phyloP scores from a whole-genome alignment of 92 coral and sea anemone genomes.

The Umimayanthus chanpuru region DNA sequence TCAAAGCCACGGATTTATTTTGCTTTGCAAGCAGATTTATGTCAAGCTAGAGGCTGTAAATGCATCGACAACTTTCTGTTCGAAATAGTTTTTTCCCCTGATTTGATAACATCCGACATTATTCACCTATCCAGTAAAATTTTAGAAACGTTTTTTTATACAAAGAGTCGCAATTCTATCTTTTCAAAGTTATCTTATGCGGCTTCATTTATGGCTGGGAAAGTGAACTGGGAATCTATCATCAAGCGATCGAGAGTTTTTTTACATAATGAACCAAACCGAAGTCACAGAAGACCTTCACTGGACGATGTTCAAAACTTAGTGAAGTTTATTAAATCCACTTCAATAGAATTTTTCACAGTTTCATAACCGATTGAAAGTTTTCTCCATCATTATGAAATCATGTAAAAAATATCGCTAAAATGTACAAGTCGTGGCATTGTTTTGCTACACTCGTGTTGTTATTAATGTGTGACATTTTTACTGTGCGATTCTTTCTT shows the following conservation, averaged over 20 bases:
- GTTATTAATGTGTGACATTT: not conserved
- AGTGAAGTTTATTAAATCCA: not conserved
- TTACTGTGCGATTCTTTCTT: not conserved
- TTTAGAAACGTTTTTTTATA: not conserved
- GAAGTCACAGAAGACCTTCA: not conserved
- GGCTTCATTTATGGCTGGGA: not conserved
- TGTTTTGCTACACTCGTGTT: not conserved
- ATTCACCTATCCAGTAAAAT: not conserved
- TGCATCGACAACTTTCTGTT: not conserved
- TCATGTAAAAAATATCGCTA: not conserved
- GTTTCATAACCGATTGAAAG: not conserved
- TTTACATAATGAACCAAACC: not conserved
- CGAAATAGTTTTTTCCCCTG: not conserved
- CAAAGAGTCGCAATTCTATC: constrained; percentile 1
- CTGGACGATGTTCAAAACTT: not conserved
- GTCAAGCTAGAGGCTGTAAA: not conserved
- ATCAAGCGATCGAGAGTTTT: not conserved
- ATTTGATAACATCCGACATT: not conserved
- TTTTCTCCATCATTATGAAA: not conserved
- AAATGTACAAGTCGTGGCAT: not conserved
- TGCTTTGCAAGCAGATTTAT: not conserved
- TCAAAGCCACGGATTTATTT: not conserved
- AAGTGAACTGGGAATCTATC: not conserved
- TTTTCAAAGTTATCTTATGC: constrained; percentile 9
- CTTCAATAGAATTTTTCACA: not conserved